Percentiles rank a stretch among this genome's conserved stretches.
Conservation (phyloP, 2,113 vertebrate genomes). For the Dasyprocta punctata region DNA sequence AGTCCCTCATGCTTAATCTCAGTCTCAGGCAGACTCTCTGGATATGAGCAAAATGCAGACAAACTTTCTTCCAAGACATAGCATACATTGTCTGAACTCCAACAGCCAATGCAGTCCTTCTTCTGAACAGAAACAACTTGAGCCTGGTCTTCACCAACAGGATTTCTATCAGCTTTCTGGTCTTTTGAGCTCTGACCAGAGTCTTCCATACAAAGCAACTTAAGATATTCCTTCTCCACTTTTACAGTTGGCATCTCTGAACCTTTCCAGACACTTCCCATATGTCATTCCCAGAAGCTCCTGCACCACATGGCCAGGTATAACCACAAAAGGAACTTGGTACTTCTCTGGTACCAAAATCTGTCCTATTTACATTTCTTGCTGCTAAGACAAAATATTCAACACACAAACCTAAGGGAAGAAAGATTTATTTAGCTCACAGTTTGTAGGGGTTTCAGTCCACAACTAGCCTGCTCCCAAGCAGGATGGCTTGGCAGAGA, state of each 20-base stretch:
- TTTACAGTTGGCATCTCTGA: no score
- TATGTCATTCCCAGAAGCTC: not conserved
- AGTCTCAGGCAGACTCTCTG: no score
- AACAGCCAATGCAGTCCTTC: not conserved
- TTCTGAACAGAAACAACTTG: no score
- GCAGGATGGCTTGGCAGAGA: not conserved
- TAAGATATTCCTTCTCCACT: no score
- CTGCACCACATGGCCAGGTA: not conserved
- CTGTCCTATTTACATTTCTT: not conserved
- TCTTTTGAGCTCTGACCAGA: no score
- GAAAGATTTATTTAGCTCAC: not conserved
- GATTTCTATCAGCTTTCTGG: no score
- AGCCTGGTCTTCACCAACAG: no score
- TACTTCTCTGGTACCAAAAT: no score
- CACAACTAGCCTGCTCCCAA: no score
- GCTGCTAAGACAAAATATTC: not conserved
- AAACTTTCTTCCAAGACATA: not conserved
- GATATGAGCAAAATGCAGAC: not conserved
- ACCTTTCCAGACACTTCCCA: not conserved
- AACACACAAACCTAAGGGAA: not conserved
- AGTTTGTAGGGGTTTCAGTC: not conserved
- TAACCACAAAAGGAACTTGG: no score
- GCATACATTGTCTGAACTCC: not conserved
- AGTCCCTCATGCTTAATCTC: no score
- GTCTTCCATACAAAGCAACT: no score